Base-by-base conservation (phyloP, 2,888 invertebrate species). In the Sphecodes monilicornis region DNA sequence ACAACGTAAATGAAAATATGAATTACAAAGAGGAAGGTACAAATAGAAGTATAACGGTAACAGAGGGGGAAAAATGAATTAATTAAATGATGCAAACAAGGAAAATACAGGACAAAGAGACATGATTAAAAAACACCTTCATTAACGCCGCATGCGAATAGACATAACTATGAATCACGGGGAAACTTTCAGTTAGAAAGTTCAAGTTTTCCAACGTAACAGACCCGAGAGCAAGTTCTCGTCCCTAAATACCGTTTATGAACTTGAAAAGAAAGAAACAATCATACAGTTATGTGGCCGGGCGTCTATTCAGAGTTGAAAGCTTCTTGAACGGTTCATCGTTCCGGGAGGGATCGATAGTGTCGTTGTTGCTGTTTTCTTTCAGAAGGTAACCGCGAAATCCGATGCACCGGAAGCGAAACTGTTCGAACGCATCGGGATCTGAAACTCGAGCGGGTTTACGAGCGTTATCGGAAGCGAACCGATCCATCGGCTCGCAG, bases 291-390 rank as follows among this genome's bases (percentile, higher is more conserved):
- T 29, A 43, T 66, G 43, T 32, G n/a, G 41, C 39, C 16, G 18
- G 0, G 8, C 26, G 50, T 57, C 29, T 26, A 29, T 73, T 76
- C 76, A 78, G 36, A 16, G 72, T 74, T 76, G 54, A 74, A 73
- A 84, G 76, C 43, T 76, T 66, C 69, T 74, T 66, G 46, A 78
- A 64, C 72, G 66, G 39, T 50, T 13, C 57, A 46, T 11, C 60
- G 60, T 46, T 57, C 57, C 57, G n/a, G 39, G 10, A 36, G 32
- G 60, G 57, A 76, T 85, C 79, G 79, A 85, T 85, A 66, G 43
- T 41, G 50, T 54, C 46, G 57, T 76, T 76, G 57, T 74, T 73
- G 16, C 22, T n/a, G 41, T 32, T 84, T 77, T 71, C 46, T 72
- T 75, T 64, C 16, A 60, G 13, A 39, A 22, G 11, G 11, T 32